Evolutionary conservation across 92 coral and sea anemone species (phyloP), one percentile per base, ranked within the genome.

Genomic region (Zoanthus gigantus): DNA sequence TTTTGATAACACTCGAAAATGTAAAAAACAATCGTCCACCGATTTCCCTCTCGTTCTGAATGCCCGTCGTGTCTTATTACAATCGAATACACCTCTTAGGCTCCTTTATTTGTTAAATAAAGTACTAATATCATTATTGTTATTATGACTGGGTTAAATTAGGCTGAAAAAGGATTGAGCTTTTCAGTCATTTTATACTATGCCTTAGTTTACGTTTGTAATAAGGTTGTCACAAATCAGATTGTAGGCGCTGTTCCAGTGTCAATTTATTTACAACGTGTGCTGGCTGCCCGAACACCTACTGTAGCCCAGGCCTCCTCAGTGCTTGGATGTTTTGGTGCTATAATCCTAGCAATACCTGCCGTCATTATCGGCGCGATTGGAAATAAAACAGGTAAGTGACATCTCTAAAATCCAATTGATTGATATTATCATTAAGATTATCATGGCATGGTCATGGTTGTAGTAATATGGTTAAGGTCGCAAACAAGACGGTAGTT

Each of bases 341-440:
- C 76, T 8, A 44, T 66, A 31, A 44, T 69, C 3, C 16, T 83
- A 1, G 31, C 52, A 16, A 48, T 83, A 7, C 87, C 87, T 4
- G 29, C 87, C 0, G 16, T 83, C n/a, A 48, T 83, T 16, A 53
- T 83, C 30, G 87, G 87, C 17, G 87, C 87, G 23, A 71, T 71
- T 47, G 87, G 87, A 53, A 30, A 76, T 15, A 61, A 32, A 50
- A 83, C 87, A 66, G 87, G 87, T 30, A 83, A 71, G 65, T 37
- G 2, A 37, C 2, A 17, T 32, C 10, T 29, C 23, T 2, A 71
- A 32, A 30, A 5, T 8, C 8, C 1, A 1, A 32, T 13, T 30
- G 15, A 17, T 65, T 65, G 4, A 37, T 4, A 37, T 0, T 37
- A 37, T 37, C 42, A 37, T 37, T 65, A 37, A 37, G 3, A 37